phyloP scores from a whole-genome alignment of 2,797 vertebrate genomes.

The Pitangus sulphuratus region DNA sequence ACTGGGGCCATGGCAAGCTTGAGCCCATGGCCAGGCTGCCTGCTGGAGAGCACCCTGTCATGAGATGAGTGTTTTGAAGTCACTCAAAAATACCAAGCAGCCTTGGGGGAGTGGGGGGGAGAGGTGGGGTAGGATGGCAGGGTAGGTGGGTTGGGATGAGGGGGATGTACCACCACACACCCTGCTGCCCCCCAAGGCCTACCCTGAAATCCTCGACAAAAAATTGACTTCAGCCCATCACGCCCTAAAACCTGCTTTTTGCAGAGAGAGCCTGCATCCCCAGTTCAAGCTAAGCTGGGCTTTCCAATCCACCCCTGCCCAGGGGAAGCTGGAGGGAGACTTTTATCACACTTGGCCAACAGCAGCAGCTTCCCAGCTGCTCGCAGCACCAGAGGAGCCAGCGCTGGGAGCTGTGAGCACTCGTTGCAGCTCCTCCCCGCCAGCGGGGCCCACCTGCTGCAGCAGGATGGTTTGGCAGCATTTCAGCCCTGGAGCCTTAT shows the following conservation, averaged over 20 bases:
- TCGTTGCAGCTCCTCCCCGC: neutral
- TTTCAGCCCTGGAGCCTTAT: neutral
- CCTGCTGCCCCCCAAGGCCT: neutral
- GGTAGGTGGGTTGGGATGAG: neutral
- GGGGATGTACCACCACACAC: neutral
- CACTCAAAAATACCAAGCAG: neutral
- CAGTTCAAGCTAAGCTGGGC: fast-evolving
- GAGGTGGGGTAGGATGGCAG: neutral
- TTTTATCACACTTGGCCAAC: conserved; percentile 13
- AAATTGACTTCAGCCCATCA: neutral
- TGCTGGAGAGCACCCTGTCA: neutral
- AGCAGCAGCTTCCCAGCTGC: conserved; percentile 33
- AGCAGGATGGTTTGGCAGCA: neutral
- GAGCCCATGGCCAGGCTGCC: neutral
- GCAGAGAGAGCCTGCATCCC: neutral
- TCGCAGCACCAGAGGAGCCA: neutral
- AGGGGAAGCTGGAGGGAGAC: neutral
- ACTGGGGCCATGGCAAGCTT: neutral
- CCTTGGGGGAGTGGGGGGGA: too few species aligned
- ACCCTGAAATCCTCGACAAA: neutral
- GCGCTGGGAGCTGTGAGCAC: neutral
- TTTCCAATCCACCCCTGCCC: neutral
- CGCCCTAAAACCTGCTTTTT: neutral
- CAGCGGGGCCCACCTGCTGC: neutral
- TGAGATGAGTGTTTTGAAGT: neutral